These are phyloP conservation scores for Paragorgia papillata DNA, from an alignment of 92 coral and sea anemone genomes.

Conservation along the genomic window DNA sequence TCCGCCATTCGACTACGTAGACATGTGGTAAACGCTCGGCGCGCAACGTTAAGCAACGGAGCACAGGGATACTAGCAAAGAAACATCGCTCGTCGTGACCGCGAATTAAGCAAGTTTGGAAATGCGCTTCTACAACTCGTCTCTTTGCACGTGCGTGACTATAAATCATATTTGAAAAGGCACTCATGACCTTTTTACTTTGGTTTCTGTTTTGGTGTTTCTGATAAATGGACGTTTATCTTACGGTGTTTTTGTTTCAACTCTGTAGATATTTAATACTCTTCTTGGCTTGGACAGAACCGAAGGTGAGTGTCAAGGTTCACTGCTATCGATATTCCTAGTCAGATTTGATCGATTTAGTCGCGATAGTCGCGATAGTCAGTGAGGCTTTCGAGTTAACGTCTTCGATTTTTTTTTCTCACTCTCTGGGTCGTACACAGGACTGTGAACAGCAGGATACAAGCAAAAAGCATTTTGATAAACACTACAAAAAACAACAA, in stretches of 20 bases:
- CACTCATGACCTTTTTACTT: constrained; percentile 42
- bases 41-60: constrained; percentile 1
- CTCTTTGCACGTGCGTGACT: constrained; percentile 39
- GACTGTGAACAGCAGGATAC: constrained; percentile 37
- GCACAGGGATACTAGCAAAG: constrained; percentile 2
- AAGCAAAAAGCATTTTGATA: not conserved
- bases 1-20: constrained; percentile 35
- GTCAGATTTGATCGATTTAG: too few relatives aligned
- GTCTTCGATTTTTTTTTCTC: constrained; percentile 1
- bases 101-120: constrained; percentile 14
- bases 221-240: constrained; percentile 46
- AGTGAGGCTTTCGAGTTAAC: too few relatives aligned
- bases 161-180: constrained; percentile 41
- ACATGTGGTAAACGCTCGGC: constrained; percentile 36
- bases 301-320: constrained; percentile 34
- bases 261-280: constrained; percentile 32
- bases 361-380: too few relatives aligned
- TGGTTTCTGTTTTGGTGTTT: constrained; percentile 14
- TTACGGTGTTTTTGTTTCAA: constrained; percentile 31
- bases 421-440: constrained; percentile 17
- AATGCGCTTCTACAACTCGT: constrained; percentile 35
- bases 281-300: constrained; percentile 19
- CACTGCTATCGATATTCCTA: not conserved
- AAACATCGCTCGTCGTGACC: not conserved
- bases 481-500: constrained; percentile 43